These are phyloP conservation scores for Molorchus minor DNA, from an alignment of 2,888 invertebrate genomes.

Conservation along the genomic window DNA sequence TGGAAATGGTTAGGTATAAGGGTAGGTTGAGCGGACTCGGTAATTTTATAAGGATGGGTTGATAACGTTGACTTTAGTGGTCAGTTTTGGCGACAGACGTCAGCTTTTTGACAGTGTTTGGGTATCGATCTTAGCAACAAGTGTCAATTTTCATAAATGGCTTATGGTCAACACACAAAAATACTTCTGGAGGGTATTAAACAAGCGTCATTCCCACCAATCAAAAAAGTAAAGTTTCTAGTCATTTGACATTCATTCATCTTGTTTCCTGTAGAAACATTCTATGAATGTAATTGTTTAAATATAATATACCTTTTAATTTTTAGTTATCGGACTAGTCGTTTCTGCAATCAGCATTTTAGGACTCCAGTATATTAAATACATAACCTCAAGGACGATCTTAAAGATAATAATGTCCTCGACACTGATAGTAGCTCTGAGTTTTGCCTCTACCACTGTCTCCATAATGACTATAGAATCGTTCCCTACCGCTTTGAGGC, in stretches of 20 bases:
- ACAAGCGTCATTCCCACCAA: too few species aligned
- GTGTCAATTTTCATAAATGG: too few species aligned
- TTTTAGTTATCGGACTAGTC: conserved; percentile 5
- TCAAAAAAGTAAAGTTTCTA: too few species aligned
- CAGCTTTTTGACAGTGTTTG: neutral
- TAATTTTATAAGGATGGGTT: conserved; percentile 3
- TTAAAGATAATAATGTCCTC: too few species aligned
- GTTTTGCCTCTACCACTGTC: conserved; percentile 32
- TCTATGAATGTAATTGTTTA: too few species aligned
- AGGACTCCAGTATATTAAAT: conserved; percentile 8
- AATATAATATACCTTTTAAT: too few species aligned
- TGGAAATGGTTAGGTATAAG: neutral
- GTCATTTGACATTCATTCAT: too few species aligned
- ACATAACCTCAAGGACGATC: conserved; percentile 27
- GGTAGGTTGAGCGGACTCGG: neutral
- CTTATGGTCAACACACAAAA: too few species aligned
- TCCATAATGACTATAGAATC: conserved; percentile 47
- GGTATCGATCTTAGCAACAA: neutral
- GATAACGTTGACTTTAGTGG: conserved; percentile 15
- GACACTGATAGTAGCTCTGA: conserved; percentile 33
- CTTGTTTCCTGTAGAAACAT: too few species aligned
- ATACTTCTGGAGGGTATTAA: too few species aligned
- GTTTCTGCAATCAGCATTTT: conserved; percentile 27
- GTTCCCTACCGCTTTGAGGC: conserved; percentile 51
- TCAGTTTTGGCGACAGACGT: neutral